These are phyloP conservation scores for Catharus ustulatus DNA, from an alignment of 2,797 vertebrate genomes.

Conservation along the genomic window DNA sequence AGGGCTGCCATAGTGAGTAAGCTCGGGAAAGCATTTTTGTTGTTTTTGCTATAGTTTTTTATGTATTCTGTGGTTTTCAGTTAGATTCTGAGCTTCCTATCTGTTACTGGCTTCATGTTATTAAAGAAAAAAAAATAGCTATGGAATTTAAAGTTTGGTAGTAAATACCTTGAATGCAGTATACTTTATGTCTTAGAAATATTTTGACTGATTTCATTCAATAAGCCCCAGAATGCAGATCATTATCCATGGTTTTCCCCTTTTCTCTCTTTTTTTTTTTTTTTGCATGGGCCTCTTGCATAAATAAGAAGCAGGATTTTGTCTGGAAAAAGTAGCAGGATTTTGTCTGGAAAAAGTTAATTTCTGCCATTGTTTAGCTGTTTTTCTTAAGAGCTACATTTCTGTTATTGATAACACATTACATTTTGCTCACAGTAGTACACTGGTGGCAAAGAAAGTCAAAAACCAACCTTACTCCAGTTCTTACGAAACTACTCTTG, in stretches of 20 bases:
- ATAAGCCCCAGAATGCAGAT: not conserved
- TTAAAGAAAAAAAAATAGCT: not conserved
- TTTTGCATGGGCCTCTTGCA: not conserved
- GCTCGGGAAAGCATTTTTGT: not conserved
- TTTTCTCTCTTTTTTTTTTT: not conserved
- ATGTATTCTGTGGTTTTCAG: not conserved
- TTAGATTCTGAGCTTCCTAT: not conserved
- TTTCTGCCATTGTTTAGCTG: not conserved
- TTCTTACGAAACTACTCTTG: not conserved
- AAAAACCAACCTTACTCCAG: not conserved
- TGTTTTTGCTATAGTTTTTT: not conserved
- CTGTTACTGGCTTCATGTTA: not conserved
- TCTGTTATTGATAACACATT: not conserved
- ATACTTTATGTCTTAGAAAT: not conserved
- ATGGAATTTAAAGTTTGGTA: not conserved
- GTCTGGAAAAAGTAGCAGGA: not conserved
- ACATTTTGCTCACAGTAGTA: not conserved
- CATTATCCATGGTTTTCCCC: not conserved
- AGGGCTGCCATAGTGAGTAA: fast-evolving
- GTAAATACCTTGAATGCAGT: not conserved
- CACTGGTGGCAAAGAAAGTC: not conserved
- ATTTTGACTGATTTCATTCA: not conserved
- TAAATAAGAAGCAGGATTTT: not conserved
- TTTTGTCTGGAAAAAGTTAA: not conserved
- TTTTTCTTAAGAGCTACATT: not conserved